phyloP scores from a whole-genome alignment of 2,888 invertebrate species.

The Machimus rusticus region DNA sequence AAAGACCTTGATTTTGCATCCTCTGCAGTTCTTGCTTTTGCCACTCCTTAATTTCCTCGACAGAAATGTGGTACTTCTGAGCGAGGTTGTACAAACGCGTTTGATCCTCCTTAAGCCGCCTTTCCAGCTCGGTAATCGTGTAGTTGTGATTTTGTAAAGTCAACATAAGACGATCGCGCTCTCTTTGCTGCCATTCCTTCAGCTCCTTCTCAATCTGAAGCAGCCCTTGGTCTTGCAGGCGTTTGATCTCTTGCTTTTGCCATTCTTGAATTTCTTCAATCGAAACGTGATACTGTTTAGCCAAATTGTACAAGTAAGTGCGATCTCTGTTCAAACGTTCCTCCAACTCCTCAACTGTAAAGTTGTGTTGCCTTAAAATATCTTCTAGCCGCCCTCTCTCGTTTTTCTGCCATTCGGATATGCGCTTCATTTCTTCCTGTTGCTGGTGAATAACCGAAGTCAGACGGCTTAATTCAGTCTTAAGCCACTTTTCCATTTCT shows the following conservation, averaged over 20 bases:
- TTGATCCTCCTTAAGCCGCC: constrained; percentile 57
- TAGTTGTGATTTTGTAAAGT: constrained; percentile 57
- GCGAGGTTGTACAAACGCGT: constrained; percentile 56
- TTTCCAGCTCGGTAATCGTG: constrained; percentile 59
- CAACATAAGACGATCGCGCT: constrained; percentile 54
- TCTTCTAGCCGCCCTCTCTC: constrained; percentile 57
- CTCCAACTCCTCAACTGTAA: constrained; percentile 54
- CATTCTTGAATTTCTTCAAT: constrained; percentile 59
- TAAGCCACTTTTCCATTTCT: constrained; percentile 58
- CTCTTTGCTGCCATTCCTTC: constrained; percentile 58
- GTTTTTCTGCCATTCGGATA: constrained; percentile 58
- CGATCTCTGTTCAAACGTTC: constrained; percentile 56
- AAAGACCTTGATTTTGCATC: constrained; percentile 54
- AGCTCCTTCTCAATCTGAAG: constrained; percentile 52
- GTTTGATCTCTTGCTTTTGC: constrained; percentile 58
- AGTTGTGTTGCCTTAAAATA: constrained; percentile 56
- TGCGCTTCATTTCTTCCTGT: constrained; percentile 56
- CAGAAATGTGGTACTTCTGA: constrained; percentile 56
- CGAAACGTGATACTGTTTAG: constrained; percentile 57
- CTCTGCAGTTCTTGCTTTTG: constrained; percentile 57
- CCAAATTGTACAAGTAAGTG: constrained; percentile 55
- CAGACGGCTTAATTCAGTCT: constrained; percentile 56
- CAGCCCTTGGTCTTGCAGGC: constrained; percentile 55
- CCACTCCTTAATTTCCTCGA: constrained; percentile 60
- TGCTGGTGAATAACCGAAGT: constrained; percentile 56